Evolutionary conservation across 1,140 invertebrate genomes (phyloP), one percentile per base, ranked within the genome.

Genomic region (Galleria mellonella): DNA sequence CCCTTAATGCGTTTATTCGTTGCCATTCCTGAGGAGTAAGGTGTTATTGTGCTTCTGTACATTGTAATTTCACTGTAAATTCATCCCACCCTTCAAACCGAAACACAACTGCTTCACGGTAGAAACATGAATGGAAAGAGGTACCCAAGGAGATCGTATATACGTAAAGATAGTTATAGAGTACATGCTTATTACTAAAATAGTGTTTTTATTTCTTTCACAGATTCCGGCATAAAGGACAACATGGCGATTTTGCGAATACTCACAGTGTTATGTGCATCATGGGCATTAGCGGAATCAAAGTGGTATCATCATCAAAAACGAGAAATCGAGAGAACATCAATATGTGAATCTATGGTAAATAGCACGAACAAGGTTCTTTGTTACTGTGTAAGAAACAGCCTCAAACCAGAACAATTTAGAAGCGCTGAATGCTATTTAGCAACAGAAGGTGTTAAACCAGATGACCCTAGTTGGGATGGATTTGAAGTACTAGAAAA

Each of bases 401-500:
- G 32, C 4, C 37, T 43, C 13, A 39, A 72, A 4, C 32, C 39
- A 4, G 30, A 63, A 11, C 50, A 60, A 15, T 53, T 76, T 1
- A 53, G 45, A 40, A 71, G 56, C 35, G 82, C 77, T 31, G 88
- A 87, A 50, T 93, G 90, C 56, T 87, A 88, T 61, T 72, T 92
- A 1, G 89, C 92, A 52, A 87, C 87, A 13, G 79, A 88, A 40
- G 86, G 86, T 9, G 69, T 92, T 32, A 64, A 77, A 1, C 62
- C 64, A 13, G 88, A 90, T 37, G 89, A 92, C 53, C 72, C 83
- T 0, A 87, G 88, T 11, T 94, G 93, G 93, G 72, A 78, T 2
- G 72, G 88, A 43, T 94, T 94, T 67, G 75, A 74, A 15, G 88
- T 89, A 7, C 89, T 94, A 56, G 88, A 88, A 36, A 87, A 89